A percentile compares a stretch with the other conserved stretches of the same genome.
These are phyloP conservation scores for Colostygia pectinataria DNA, from an alignment of 2,888 invertebrate genomes.

Conservation along the genomic window DNA sequence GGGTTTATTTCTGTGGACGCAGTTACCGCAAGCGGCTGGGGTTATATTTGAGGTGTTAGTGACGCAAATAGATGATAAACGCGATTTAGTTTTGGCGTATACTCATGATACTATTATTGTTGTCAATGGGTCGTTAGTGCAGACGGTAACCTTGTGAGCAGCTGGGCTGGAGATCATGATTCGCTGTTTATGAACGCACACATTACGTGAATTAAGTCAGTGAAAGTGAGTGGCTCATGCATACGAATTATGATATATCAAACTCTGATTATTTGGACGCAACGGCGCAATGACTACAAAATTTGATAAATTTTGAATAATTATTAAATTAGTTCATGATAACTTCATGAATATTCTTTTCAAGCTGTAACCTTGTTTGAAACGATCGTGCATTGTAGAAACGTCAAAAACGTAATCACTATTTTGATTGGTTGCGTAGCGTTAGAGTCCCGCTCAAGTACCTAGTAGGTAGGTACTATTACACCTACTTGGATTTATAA, in stretches of 20 bases:
- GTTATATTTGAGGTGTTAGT: constrained; percentile 76
- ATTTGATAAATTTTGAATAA: too few species aligned
- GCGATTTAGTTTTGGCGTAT: constrained; percentile 67
- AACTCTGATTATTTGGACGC: too few species aligned
- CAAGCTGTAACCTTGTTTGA: too few species aligned
- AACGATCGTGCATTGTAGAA: too few species aligned
- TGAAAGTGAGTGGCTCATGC: constrained; percentile 3
- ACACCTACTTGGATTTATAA: too few species aligned
- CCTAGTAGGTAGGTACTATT: too few species aligned
- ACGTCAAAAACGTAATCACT: too few species aligned
- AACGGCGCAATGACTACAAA: too few species aligned
- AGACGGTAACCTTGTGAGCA: constrained; percentile 32
- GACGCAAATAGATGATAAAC: constrained; percentile 78
- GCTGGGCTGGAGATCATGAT: constrained; percentile 31
- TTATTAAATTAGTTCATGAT: too few species aligned
- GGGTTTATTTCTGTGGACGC: constrained; percentile 77
- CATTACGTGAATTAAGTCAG: constrained; percentile 1
- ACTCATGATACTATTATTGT: constrained; percentile 61
- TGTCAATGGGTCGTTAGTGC: constrained; percentile 56
- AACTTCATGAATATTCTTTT: too few species aligned
- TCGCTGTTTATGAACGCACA: constrained; percentile 35
- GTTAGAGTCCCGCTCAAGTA: too few species aligned
- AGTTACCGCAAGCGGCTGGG: constrained; percentile 58
- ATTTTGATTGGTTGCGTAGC: too few species aligned
- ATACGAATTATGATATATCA: constrained; percentile 11